phyloP scores from a whole-genome alignment of 2,797 vertebrate genomes.

The Limnodromus scolopaceus region DNA sequence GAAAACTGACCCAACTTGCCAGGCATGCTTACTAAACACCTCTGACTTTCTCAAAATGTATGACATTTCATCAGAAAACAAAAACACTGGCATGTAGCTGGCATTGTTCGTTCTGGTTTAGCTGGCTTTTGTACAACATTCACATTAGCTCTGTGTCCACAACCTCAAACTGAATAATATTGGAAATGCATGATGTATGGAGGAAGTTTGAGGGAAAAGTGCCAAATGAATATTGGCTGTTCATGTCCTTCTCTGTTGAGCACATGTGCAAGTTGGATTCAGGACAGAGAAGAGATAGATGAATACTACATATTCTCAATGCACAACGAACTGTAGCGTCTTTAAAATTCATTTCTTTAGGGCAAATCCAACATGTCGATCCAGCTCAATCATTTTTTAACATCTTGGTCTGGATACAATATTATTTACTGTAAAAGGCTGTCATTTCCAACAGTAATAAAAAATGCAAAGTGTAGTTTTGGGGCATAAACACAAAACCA shows the following conservation, averaged over 20 bases:
- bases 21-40: slow-evolving; percentile 18
- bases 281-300: background rate
- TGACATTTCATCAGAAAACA: slow-evolving; percentile 34
- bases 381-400: background rate
- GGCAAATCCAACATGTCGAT: background rate
- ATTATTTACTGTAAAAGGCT: background rate
- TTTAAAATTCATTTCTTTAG: background rate
- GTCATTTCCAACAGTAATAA: background rate
- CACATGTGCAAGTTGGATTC: background rate
- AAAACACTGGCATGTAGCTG: slow-evolving; percentile 8
- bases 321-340: background rate
- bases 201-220: background rate
- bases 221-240: slow-evolving; percentile 37
- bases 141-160: slow-evolving; percentile 16
- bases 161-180: background rate
- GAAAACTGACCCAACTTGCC: background rate
- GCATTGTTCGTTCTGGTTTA: slow-evolving; percentile 30
- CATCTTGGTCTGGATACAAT: background rate
- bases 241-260: background rate
- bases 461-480: background rate
- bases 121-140: slow-evolving; percentile 6
- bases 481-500: background rate
- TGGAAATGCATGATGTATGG: background rate
- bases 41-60: slow-evolving; percentile 14
- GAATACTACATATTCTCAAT: background rate